A percentile compares a stretch with the other conserved stretches of the same genome.
These are phyloP conservation scores for Aegypius monachus DNA, from an alignment of 2,113 vertebrate species.

Conservation along the genomic window DNA sequence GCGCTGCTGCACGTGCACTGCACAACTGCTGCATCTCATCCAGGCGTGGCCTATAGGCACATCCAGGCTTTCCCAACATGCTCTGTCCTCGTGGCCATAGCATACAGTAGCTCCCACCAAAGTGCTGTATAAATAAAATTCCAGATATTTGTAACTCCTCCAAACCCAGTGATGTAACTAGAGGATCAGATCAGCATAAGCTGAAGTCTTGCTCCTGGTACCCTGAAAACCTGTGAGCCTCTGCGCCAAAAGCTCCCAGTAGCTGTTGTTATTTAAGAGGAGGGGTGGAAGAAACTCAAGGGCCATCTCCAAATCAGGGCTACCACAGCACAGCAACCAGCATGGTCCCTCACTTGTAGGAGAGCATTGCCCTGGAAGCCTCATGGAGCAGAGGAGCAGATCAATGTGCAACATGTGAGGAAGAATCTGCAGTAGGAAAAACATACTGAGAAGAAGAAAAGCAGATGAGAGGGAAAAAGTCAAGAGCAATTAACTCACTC, in stretches of 20 bases:
- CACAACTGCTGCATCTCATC: neutral
- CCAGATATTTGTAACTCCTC: neutral
- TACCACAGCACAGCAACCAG: neutral
- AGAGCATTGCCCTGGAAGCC: neutral
- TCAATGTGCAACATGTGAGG: neutral
- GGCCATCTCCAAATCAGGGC: neutral
- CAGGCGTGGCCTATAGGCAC: accelerated
- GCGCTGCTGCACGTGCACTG: neutral
- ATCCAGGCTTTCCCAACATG: neutral
- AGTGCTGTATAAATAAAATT: neutral
- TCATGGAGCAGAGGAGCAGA: neutral
- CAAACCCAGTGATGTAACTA: neutral
- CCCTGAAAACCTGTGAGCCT: neutral
- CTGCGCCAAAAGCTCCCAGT: neutral
- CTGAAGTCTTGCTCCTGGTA: neutral
- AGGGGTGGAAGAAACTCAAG: neutral
- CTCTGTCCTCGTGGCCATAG: neutral
- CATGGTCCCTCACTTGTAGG: neutral
- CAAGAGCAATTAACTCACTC: neutral
- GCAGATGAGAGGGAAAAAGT: neutral
- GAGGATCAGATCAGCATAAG: neutral
- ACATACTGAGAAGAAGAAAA: neutral
- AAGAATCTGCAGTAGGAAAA: neutral
- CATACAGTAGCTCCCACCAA: neutral
- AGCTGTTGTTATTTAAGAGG: neutral